These are phyloP conservation scores for Azorinus chamasolen DNA, from an alignment of 2,888 invertebrate genomes.

Conservation along the genomic window DNA sequence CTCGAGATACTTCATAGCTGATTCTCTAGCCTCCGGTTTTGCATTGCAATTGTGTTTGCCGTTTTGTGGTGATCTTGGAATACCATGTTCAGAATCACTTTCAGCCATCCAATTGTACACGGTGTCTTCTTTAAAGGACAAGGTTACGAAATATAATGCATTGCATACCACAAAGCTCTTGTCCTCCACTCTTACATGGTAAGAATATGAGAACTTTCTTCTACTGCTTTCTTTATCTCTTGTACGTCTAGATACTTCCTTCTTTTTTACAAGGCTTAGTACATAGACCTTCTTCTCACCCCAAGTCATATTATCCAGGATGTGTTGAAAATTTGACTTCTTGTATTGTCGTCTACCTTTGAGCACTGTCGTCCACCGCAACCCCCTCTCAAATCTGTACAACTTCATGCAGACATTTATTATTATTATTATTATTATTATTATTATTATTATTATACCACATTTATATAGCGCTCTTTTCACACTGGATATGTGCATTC, in stretches of 20 bases:
- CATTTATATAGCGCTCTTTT: no score
- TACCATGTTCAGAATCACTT: conserved; percentile 12
- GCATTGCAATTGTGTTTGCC: background rate
- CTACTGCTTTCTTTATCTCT: conserved; percentile 8
- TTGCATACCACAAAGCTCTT: conserved; percentile 23
- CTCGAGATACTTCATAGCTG: background rate
- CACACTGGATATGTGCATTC: no score
- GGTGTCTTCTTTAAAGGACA: conserved; percentile 23
- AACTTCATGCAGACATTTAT: background rate
- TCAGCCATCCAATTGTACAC: conserved; percentile 29
- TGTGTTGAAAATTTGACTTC: no score
- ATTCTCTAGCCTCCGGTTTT: background rate
- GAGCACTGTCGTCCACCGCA: no score
- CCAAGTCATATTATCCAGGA: conserved; percentile 36
- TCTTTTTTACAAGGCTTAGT: no score
- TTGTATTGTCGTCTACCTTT: no score
- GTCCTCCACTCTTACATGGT: background rate
- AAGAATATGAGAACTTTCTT: conserved; percentile 5
- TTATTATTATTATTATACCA: no score
- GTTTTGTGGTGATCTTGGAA: background rate
- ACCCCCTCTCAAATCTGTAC: background rate
- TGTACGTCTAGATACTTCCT: no score
- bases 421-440: no score
- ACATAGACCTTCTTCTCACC: conserved; percentile 20
- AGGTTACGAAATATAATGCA: conserved; percentile 20